These are phyloP conservation scores for Protosalanx chinensis DNA, from an alignment of 2,797 vertebrate species.

Conservation along the genomic window DNA sequence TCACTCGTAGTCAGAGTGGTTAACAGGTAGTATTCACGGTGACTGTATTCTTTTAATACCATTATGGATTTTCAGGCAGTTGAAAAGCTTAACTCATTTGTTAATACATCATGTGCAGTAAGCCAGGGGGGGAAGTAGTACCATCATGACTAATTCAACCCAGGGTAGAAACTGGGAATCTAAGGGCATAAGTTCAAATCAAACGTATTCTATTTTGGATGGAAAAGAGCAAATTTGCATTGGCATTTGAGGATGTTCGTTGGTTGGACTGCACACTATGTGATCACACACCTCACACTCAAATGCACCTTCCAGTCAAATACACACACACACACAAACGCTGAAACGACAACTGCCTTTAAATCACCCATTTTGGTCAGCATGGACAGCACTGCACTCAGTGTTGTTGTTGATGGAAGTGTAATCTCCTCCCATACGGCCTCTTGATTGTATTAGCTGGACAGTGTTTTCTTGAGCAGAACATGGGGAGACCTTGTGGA, in stretches of 20 bases:
- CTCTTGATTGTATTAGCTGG: background rate
- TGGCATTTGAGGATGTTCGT: too few species aligned
- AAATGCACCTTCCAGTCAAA: background rate
- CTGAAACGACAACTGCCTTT: background rate
- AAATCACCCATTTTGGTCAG: background rate
- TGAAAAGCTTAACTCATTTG: background rate
- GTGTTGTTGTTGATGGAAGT: background rate
- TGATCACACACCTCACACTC: too few species aligned
- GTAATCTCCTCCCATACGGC: background rate
- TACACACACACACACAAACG: background rate
- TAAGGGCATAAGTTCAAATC: background rate
- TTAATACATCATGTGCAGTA: background rate
- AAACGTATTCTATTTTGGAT: background rate
- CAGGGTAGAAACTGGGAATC: background rate
- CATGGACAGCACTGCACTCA: background rate
- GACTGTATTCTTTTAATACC: too few species aligned
- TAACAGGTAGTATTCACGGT: too few species aligned
- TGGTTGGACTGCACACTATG: too few species aligned
- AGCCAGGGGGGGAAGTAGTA: background rate
- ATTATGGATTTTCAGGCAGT: too few species aligned
- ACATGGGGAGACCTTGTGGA: too few species aligned
- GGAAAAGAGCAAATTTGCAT: background rate
- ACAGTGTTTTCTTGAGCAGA: background rate
- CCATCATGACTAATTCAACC: background rate
- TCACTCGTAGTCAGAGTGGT: too few species aligned